A percentile compares a stretch with the other conserved stretches of the same genome.
These are phyloP conservation scores for Catocala sponsa DNA, from an alignment of 2,888 invertebrate genomes.

Conservation along the genomic window DNA sequence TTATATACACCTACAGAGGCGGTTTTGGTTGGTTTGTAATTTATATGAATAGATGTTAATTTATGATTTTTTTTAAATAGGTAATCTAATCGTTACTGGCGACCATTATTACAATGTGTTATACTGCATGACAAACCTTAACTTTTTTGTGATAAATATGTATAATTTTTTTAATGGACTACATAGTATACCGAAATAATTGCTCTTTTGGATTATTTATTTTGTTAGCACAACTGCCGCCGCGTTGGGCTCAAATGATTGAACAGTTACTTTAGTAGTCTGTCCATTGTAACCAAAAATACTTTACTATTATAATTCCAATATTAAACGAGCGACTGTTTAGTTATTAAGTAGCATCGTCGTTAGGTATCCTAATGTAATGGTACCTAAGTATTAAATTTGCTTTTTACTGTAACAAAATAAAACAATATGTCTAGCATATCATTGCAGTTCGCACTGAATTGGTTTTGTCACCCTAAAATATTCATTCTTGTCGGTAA, in stretches of 20 bases:
- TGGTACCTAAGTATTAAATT: conserved; percentile 57
- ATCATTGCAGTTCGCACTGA: conserved; percentile 44
- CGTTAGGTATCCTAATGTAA: conserved; percentile 62
- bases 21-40: conserved; percentile 77
- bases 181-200: conserved; percentile 41
- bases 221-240: conserved; percentile 63
- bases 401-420: conserved; percentile 48
- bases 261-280: conserved; percentile 60
- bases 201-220: conserved; percentile 61
- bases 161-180: conserved; percentile 45
- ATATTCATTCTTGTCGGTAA: conserved; percentile 14
- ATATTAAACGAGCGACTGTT: conserved; percentile 71
- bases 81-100: conserved; percentile 67
- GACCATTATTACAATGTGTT: conserved; percentile 64
- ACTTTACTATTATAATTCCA: conserved; percentile 61
- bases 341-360: conserved; percentile 66
- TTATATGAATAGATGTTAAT: conserved; percentile 63
- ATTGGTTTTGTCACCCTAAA: conserved; percentile 44
- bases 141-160: conserved; percentile 54
- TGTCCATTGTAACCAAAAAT: conserved; percentile 67
- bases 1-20: conserved; percentile 72
- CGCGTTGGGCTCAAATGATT: conserved; percentile 71
- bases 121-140: conserved; percentile 73
- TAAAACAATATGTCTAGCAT: conserved; percentile 57
- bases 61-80: conserved; percentile 53